Evolutionary conservation across 1,140 invertebrate species (phyloP).

Genomic region (Druon quercuslanigerum): DNA sequence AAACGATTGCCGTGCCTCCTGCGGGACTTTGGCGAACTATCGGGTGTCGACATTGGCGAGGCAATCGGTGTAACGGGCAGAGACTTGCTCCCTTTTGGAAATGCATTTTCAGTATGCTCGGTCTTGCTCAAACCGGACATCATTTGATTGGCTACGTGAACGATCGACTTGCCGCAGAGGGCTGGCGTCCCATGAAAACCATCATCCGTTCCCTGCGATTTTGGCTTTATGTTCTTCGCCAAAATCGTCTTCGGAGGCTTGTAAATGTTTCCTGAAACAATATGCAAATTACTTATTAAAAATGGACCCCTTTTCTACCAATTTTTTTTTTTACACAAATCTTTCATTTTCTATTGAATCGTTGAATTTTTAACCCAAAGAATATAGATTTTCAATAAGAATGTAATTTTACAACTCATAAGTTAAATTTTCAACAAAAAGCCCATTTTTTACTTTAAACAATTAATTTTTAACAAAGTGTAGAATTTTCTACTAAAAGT

Average conservation of each 20-base stretch:
- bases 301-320: too few relatives aligned
- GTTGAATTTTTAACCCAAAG: too few relatives aligned
- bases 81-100: constrained; percentile 78
- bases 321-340: too few relatives aligned
- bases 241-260: constrained; percentile 46
- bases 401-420: too few relatives aligned
- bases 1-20: constrained; percentile 72
- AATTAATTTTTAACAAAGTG: too few relatives aligned
- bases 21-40: constrained; percentile 72
- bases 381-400: too few relatives aligned
- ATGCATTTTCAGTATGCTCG: constrained; percentile 42
- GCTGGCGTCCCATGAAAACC: constrained; percentile 83
- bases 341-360: too few relatives aligned
- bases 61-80: constrained; percentile 81
- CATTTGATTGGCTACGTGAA: constrained; percentile 84
- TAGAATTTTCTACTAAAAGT: too few relatives aligned
- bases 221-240: constrained; percentile 64
- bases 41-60: constrained; percentile 79
- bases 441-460: too few relatives aligned
- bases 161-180: constrained; percentile 83
- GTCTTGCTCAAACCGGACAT: constrained; percentile 74
- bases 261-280: constrained; percentile 40
- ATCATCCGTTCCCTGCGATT: constrained; percentile 81
- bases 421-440: too few relatives aligned
- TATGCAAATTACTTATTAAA: constrained; percentile 24